Percentiles rank a stretch among this genome's conserved stretches.
Conservation (phyloP, 2,797 vertebrate species). For the Poecilia wingei region DNA sequence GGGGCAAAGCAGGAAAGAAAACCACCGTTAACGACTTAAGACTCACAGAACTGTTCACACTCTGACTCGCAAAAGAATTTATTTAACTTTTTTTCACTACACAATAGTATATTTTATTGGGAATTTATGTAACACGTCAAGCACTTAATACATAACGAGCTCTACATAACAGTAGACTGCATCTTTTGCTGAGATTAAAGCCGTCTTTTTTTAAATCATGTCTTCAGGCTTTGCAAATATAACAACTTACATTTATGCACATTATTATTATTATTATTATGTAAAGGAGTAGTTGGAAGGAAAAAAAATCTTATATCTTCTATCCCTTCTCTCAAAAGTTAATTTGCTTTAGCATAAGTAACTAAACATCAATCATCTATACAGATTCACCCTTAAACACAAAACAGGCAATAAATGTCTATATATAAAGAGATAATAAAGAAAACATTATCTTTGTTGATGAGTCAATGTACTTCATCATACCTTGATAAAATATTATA, state of each 20-base stretch:
- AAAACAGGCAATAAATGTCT: too few species aligned
- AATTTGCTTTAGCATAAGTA: too few species aligned
- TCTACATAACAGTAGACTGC: background rate
- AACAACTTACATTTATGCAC: background rate
- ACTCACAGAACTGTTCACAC: background rate
- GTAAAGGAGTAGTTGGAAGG: too few species aligned
- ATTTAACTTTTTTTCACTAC: background rate
- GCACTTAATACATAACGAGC: background rate
- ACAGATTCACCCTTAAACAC: too few species aligned
- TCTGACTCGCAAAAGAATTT: background rate
- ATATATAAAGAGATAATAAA: too few species aligned
- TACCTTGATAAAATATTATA: too few species aligned
- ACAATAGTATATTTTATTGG: background rate
- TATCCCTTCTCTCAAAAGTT: too few species aligned
- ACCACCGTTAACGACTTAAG: background rate
- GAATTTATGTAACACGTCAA: background rate
- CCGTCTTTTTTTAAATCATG: background rate
- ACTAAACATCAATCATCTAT: too few species aligned
- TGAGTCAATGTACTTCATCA: too few species aligned
- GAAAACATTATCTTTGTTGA: too few species aligned
- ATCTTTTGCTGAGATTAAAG: background rate
- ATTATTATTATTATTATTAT: background rate
- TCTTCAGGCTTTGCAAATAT: background rate
- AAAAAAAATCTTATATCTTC: too few species aligned
- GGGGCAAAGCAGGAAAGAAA: constrained; percentile 11